Evolutionary conservation across 2,888 invertebrate genomes (phyloP).

Genomic region (Melanotus villosus): DNA sequence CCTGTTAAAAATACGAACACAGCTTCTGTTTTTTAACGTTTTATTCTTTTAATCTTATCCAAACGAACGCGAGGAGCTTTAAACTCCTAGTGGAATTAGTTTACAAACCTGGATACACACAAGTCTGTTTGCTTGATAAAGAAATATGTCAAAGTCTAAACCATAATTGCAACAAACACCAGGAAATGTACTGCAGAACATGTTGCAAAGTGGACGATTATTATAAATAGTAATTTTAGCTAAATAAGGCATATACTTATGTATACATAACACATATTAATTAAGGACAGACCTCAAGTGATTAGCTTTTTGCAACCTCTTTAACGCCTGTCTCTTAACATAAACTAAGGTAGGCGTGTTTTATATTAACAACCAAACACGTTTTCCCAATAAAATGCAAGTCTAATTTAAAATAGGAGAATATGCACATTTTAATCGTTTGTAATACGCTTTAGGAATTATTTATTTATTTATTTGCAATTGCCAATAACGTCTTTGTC

Average conservation of each 20-base stretch:
- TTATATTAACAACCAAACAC: slow-evolving; percentile 22
- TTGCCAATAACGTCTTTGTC: background rate
- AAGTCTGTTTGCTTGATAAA: background rate
- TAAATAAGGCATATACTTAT: slow-evolving; percentile 24
- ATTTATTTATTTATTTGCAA: background rate
- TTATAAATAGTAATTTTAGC: slow-evolving; percentile 20
- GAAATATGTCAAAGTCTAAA: background rate
- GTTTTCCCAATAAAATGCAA: slow-evolving; percentile 21
- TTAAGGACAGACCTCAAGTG: slow-evolving; percentile 21
- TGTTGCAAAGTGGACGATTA: slow-evolving; percentile 13
- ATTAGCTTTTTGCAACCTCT: slow-evolving; percentile 4
- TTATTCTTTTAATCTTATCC: slow-evolving; percentile 58
- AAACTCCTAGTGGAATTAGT: slow-evolving; percentile 29
- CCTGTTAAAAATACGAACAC: slow-evolving; percentile 58
- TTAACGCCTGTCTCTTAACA: slow-evolving; percentile 12
- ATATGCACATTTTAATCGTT: slow-evolving; percentile 10
- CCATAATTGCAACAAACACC: background rate
- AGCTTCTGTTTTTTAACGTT: slow-evolving; percentile 58
- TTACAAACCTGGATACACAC: background rate
- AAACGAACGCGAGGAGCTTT: slow-evolving; percentile 55
- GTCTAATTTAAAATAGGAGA: slow-evolving; percentile 15
- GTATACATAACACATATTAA: slow-evolving; percentile 15
- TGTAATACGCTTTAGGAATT: background rate
- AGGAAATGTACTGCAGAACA: slow-evolving; percentile 12
- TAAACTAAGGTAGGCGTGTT: slow-evolving; percentile 19